Evolutionary conservation across 2,888 invertebrate genomes (phyloP), one percentile per base, ranked within the genome.

Genomic region (Geotrupes spiniger): DNA sequence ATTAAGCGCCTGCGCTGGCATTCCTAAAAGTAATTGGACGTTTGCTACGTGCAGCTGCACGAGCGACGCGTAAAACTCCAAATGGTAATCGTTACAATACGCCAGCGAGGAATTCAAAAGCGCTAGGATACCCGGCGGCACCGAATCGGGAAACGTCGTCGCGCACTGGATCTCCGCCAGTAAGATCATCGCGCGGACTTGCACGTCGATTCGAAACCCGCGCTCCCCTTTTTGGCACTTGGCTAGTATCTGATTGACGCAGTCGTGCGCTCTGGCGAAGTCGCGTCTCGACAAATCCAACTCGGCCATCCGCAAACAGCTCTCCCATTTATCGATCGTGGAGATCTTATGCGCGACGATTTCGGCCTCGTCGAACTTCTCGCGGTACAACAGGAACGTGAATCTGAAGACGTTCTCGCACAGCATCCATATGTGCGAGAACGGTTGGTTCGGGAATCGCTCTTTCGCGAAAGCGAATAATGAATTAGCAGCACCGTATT

Each of bases 21-120:
- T 80, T 12, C 84, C 85, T 78, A 91, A 81, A 51, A 83, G 76
- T 26, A 92, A 73, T 73, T 91, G 78, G 8, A 89, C 79, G 66
- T 89, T 85, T 0, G 91, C 91, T 39, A 92, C 80, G 63, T 91
- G 84, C 75, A 92, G 81, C 61, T 87, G 85, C 2, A 86, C 82
- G 17, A 89, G 69, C 0, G 89, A 84, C 36, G 83, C 81, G 54
- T 89, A 80, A 65, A 89, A 89, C 56, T 89, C 85, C 61, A 92
- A 76, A 68, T 90, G 85, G 59, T 89, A 85, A 29, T 82, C 80
- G 53, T 81, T 80, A 1, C 90, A 86, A 49, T 87, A 73, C 11
- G 85, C 82, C n/a, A 92, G 74, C 2, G 90, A 90, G 56, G 82
- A 80, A 61, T 85, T 83, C 38, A 84, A 74, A 58, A 76, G 74